Conservation (phyloP, 2,797 vertebrate species). For the Sebastes oblongus region DNA sequence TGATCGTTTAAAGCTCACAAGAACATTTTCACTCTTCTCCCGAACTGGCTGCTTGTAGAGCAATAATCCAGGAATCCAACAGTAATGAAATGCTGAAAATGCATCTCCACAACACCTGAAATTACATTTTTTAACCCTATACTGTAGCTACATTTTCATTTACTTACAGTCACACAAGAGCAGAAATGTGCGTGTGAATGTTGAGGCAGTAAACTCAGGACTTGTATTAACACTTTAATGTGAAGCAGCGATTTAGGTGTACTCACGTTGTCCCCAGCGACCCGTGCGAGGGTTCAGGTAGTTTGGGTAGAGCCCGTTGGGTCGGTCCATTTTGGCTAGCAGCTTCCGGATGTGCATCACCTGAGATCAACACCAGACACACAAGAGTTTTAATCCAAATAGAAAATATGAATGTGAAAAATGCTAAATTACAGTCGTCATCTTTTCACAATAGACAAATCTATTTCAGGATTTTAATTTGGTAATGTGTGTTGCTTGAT, state of each 20-base stretch:
- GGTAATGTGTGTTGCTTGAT: too few relatives aligned
- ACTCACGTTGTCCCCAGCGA: constrained; percentile 99
- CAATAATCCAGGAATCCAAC: neutral
- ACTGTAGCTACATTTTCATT: neutral
- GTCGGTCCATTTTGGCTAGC: constrained; percentile 98
- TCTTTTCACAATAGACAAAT: neutral
- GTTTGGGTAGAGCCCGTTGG: constrained; percentile 98
- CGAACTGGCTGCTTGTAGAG: neutral
- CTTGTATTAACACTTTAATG: neutral
- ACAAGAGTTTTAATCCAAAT: neutral
- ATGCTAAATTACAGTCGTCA: neutral
- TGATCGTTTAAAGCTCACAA: neutral
- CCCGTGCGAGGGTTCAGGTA: constrained; percentile 98
- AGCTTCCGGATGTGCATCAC: constrained; percentile 99
- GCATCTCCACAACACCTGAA: neutral
- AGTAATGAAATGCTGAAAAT: neutral
- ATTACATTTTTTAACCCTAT: neutral
- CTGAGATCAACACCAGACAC: constrained; percentile 75
- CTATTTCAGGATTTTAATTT: neutral
- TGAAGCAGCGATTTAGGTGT: neutral
- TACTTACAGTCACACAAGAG: neutral
- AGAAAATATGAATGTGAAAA: neutral
- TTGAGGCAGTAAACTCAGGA: neutral
- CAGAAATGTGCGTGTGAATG: neutral
- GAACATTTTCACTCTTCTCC: neutral